Evolutionary conservation across 1,140 invertebrate species (phyloP).

Genomic region (Hyles vespertilio): DNA sequence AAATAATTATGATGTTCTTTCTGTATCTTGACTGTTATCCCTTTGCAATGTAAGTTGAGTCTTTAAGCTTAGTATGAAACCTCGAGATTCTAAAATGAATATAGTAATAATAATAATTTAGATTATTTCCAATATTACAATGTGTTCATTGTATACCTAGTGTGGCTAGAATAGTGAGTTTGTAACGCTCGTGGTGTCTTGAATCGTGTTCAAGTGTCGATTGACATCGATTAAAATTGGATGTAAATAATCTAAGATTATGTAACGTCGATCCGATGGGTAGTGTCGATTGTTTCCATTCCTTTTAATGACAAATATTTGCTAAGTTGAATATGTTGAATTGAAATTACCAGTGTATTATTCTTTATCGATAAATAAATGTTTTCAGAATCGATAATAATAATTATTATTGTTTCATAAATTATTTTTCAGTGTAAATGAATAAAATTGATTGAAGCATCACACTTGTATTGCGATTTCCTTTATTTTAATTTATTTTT

Average conservation of each 20-base stretch:
- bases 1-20: too few relatives aligned
- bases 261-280: conserved; percentile 25
- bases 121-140: conserved; percentile 34
- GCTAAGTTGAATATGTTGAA: conserved; percentile 4
- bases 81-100: conserved; percentile 23
- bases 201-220: conserved; percentile 49
- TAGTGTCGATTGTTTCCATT: conserved; percentile 24
- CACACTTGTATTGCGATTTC: conserved; percentile 14
- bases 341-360: conserved; percentile 12
- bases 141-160: conserved; percentile 70
- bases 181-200: conserved; percentile 38
- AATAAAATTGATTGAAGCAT: conserved; percentile 26
- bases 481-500: conserved; percentile 2
- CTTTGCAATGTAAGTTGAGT: too few relatives aligned
- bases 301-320: conserved; percentile 19
- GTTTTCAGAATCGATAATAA: conserved; percentile 8
- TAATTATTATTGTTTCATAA: conserved; percentile 17
- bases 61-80: conserved; percentile 7
- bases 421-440: conserved; percentile 26
- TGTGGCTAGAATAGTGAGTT: conserved; percentile 59
- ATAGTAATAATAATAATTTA: conserved; percentile 11
- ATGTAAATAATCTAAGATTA: conserved; percentile 41
- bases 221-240: conserved; percentile 39
- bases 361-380: conserved; percentile 7
- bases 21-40: background rate